Evolutionary conservation across 2,797 vertebrate genomes (phyloP).

Genomic region (Sebastes vulpes): DNA sequence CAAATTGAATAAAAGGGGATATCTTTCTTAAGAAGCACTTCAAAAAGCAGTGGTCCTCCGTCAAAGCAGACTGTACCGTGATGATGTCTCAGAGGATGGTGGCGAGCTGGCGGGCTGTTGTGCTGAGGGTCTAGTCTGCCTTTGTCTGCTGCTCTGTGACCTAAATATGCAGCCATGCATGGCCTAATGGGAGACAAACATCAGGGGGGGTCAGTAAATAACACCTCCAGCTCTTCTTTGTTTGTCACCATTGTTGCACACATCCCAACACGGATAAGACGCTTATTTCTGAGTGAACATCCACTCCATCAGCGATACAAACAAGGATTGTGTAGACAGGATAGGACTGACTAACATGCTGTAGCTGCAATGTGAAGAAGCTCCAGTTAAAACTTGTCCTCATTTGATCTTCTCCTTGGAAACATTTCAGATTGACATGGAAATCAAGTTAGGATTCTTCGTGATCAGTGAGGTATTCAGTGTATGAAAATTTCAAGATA

Average conservation of each 20-base stretch:
- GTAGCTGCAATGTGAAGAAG: not conserved
- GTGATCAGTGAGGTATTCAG: not conserved
- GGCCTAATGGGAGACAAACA: constrained; percentile 75
- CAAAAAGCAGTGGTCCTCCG: not conserved
- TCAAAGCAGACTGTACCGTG: not conserved
- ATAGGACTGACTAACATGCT: not conserved
- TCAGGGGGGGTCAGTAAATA: constrained; percentile 65
- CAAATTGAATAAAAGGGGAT: not conserved
- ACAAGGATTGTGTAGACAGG: not conserved
- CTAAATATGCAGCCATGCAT: constrained; percentile 81
- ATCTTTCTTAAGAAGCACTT: not conserved
- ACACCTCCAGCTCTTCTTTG: constrained; percentile 69
- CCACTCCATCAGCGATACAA: not conserved
- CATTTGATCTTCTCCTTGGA: not conserved
- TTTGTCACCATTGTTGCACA: constrained; percentile 39
- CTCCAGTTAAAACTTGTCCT: constrained; percentile 7
- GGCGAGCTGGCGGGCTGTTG: constrained; percentile 19
- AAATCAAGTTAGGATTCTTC: not conserved
- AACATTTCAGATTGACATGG: not conserved
- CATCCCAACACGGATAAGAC: constrained; percentile 1
- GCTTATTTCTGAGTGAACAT: not conserved
- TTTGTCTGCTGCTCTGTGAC: constrained; percentile 83
- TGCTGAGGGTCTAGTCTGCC: constrained; percentile 29
- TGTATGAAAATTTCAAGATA: not conserved
- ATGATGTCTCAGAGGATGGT: constrained; percentile 35